Evolutionary conservation across 1,140 invertebrate species (phyloP).

Genomic region (Drosophila navojoa): DNA sequence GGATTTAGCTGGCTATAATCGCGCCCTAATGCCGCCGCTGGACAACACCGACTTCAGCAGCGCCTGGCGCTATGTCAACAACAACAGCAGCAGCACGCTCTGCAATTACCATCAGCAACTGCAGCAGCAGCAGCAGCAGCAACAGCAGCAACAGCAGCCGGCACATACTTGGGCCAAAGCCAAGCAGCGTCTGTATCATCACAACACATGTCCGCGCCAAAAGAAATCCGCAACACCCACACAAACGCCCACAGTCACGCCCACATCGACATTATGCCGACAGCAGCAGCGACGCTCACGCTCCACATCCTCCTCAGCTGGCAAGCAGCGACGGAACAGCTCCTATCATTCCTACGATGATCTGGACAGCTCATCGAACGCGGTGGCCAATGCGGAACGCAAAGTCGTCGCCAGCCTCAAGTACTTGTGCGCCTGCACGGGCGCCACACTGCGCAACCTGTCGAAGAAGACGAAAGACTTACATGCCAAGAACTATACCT

Average conservation of each 20-base stretch:
- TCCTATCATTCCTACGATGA: slow-evolving; percentile 80
- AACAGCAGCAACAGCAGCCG: slow-evolving; percentile 14
- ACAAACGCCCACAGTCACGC: slow-evolving; percentile 22
- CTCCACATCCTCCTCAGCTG: slow-evolving; percentile 49
- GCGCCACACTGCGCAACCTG: slow-evolving; percentile 75
- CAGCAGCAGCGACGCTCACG: slow-evolving; percentile 49
- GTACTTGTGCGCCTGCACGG: slow-evolving; percentile 78
- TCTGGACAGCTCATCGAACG: slow-evolving; percentile 60
- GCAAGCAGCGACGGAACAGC: slow-evolving; percentile 65
- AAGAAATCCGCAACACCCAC: slow-evolving; percentile 50
- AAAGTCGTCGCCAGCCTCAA: slow-evolving; percentile 79
- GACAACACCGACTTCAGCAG: slow-evolving; percentile 67
- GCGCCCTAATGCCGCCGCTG: slow-evolving; percentile 69
- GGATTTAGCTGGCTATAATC: slow-evolving; percentile 66
- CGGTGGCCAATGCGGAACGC: slow-evolving; percentile 66
- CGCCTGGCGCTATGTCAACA: slow-evolving; percentile 67
- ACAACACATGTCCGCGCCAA: slow-evolving; percentile 67
- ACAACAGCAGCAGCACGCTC: slow-evolving; percentile 46
- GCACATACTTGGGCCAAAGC: not conserved
- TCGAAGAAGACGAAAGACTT: slow-evolving; percentile 81
- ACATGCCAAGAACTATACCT: slow-evolving; percentile 79
- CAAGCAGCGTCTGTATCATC: slow-evolving; percentile 49
- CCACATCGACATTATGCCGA: slow-evolving; percentile 34
- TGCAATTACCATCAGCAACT: slow-evolving; percentile 59
- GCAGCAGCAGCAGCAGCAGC: slow-evolving; percentile 12